A percentile compares a stretch with the other conserved stretches of the same genome.
phyloP scores from a whole-genome alignment of 2,113 vertebrate species.

The Perca flavescens region DNA sequence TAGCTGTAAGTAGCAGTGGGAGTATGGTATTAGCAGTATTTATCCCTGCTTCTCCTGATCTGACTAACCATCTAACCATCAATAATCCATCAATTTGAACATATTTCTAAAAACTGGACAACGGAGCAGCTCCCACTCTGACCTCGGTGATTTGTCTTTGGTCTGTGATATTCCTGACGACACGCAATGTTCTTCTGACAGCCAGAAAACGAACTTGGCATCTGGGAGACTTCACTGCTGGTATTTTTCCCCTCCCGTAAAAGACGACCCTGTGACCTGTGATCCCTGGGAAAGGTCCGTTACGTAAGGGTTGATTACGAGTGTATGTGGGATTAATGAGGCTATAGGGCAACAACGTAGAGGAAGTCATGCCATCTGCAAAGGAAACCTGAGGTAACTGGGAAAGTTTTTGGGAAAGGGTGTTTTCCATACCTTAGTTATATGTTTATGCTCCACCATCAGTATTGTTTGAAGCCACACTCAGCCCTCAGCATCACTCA shows the following conservation, averaged over 20 bases:
- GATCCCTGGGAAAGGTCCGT: constrained; percentile 59
- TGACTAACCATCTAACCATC: constrained; percentile 7
- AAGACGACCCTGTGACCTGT: constrained; percentile 56
- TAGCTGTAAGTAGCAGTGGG: not conserved
- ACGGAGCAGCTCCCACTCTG: not conserved
- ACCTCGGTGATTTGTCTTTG: constrained; percentile 12
- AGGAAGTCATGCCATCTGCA: too few relatives aligned
- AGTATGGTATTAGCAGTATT: not conserved
- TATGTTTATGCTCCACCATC: too few relatives aligned
- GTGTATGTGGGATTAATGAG: constrained; percentile 25
- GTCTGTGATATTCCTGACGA: not conserved
- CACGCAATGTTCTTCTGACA: constrained; percentile 21
- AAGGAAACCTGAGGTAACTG: too few relatives aligned
- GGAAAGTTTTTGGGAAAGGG: too few relatives aligned
- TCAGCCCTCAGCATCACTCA: too few relatives aligned
- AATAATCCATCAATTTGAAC: constrained; percentile 24
- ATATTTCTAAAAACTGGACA: constrained; percentile 3
- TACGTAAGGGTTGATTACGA: constrained; percentile 44
- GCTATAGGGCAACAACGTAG: too few relatives aligned
- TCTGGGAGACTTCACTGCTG: constrained; percentile 48
- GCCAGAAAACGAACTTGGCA: constrained; percentile 19
- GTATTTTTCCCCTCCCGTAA: constrained; percentile 26
- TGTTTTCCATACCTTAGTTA: too few relatives aligned
- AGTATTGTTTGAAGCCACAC: too few relatives aligned
- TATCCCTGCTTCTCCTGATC: constrained; percentile 10